Conservation (phyloP, 1,140 invertebrate genomes). For the Anoplolepis gracilipes region DNA sequence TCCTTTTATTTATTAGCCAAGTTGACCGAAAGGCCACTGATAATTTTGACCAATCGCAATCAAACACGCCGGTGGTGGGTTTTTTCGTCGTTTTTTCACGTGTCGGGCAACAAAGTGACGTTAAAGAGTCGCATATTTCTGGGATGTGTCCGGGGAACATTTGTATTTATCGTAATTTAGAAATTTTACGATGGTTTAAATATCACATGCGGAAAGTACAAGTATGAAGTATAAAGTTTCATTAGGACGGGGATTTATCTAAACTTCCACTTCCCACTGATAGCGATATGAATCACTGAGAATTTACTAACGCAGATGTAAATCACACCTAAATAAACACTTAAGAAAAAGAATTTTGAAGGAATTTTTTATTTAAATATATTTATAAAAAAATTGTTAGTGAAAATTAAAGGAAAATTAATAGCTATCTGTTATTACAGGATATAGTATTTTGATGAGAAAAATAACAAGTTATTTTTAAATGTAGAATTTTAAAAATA, state of each 20-base stretch:
- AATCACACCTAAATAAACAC: neutral
- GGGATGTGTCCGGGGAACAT: neutral
- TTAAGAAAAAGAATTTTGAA: neutral
- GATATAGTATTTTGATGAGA: neutral
- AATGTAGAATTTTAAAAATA: too few relatives aligned
- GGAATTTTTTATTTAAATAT: neutral
- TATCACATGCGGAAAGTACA: neutral
- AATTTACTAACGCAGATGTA: neutral
- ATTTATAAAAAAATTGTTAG: neutral
- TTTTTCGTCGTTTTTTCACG: conserved; percentile 8
- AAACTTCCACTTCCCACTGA: neutral
- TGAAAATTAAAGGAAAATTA: neutral
- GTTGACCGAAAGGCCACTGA: neutral
- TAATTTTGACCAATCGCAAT: conserved; percentile 45
- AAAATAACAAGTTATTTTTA: too few relatives aligned
- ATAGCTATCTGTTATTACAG: neutral
- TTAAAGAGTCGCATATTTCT: neutral
- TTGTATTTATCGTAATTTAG: neutral
- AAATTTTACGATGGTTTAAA: neutral
- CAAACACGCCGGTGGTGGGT: neutral
- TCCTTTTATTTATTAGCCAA: neutral
- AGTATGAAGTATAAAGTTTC: neutral
- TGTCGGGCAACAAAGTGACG: neutral
- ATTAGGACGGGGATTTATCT: neutral
- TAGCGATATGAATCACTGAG: neutral